These are phyloP conservation scores for Drosophila mojavensis DNA, from an alignment of 1,140 invertebrate genomes.

Conservation along the genomic window DNA sequence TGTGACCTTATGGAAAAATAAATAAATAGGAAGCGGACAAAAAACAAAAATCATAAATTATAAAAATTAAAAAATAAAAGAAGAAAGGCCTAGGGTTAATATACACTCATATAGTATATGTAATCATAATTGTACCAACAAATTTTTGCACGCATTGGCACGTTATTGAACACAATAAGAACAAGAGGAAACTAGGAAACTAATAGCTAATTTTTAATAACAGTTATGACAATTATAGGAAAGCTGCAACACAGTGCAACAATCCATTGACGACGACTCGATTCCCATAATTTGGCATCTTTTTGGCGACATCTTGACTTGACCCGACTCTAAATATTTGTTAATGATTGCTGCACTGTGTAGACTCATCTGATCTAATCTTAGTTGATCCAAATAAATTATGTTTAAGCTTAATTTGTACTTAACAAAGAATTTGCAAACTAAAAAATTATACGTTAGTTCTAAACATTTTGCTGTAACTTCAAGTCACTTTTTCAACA, in stretches of 20 bases:
- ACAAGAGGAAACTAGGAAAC: constrained; percentile 47
- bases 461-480: constrained; percentile 65
- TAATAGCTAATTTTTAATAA: constrained; percentile 59
- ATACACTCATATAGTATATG: not conserved
- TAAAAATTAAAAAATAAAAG: constrained; percentile 15
- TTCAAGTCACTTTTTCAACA: constrained; percentile 65
- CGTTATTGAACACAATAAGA: constrained; percentile 19
- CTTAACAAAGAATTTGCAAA: constrained; percentile 56
- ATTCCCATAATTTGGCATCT: not conserved
- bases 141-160: constrained; percentile 74
- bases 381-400: constrained; percentile 33
- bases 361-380: constrained; percentile 6
- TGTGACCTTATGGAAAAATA: constrained; percentile 70
- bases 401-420: constrained; percentile 63
- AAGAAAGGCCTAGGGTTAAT: constrained; percentile 61
- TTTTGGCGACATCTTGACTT: not conserved
- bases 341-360: constrained; percentile 12
- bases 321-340: not conserved
- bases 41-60: constrained; percentile 37
- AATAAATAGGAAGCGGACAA: constrained; percentile 41
- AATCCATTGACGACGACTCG: constrained; percentile 1
- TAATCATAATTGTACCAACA: constrained; percentile 55
- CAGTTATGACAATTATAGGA: constrained; percentile 15
- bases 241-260: constrained; percentile 23
- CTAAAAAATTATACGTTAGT: constrained; percentile 42